These are phyloP conservation scores for Macrosoma leucophasiata DNA, from an alignment of 2,888 invertebrate species.

Conservation along the genomic window DNA sequence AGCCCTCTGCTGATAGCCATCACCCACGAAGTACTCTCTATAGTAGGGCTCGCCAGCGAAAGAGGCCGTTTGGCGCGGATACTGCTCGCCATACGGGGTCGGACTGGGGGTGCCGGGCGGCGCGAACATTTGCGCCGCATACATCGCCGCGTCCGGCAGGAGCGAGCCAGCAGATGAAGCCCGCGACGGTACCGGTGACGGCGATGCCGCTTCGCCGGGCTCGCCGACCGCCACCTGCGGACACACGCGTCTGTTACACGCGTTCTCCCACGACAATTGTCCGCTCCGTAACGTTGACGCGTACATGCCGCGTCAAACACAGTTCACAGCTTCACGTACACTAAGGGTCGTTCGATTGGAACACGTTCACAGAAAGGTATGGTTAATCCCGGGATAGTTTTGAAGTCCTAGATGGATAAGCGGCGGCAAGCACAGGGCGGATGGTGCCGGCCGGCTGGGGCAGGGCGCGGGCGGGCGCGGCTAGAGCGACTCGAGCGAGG, in stretches of 20 bases:
- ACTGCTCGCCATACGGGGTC: constrained; percentile 74
- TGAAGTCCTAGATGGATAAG: constrained; percentile 56
- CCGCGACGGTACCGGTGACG: constrained; percentile 79
- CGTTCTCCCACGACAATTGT: constrained; percentile 77
- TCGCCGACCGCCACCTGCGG: constrained; percentile 75
- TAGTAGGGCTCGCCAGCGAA: constrained; percentile 86
- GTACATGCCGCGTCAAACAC: constrained; percentile 71
- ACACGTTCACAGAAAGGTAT: constrained; percentile 55
- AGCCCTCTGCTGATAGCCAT: constrained; percentile 77
- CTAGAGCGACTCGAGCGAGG: constrained; percentile 74
- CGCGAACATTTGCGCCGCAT: constrained; percentile 82
- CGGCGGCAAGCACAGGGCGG: constrained; percentile 74
- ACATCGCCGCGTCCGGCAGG: constrained; percentile 79
- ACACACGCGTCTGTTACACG: constrained; percentile 80
- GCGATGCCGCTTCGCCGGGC: constrained; percentile 77
- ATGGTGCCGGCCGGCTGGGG: constrained; percentile 76
- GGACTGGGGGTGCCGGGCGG: constrained; percentile 81
- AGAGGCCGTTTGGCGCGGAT: constrained; percentile 71
- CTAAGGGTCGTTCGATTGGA: constrained; percentile 47
- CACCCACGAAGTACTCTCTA: constrained; percentile 85
- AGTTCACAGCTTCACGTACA: constrained; percentile 71
- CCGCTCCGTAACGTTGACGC: constrained; percentile 77
- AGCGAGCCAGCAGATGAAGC: constrained; percentile 75
- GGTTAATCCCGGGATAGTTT: constrained; percentile 38
- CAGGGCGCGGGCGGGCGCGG: constrained; percentile 78